Evolutionary conservation across 1,140 invertebrate genomes (phyloP), one percentile per base, ranked within the genome.

Genomic region (Zaprionus davidi): DNA sequence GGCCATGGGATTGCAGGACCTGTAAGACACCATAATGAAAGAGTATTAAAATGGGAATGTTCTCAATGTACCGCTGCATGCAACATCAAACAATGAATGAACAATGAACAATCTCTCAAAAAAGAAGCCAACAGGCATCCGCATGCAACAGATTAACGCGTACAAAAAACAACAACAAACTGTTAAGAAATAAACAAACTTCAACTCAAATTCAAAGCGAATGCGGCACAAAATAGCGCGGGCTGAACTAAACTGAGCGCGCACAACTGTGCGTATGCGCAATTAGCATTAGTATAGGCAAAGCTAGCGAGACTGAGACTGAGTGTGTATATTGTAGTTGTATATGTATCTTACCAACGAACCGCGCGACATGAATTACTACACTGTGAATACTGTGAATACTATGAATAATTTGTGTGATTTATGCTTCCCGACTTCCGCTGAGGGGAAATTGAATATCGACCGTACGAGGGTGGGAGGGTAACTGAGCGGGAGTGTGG

Each of bases 1-100:
- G 82, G 71, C 91, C 91, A 92, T 69, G 91, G 91, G 91, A 92
- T 73, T 79, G 91, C 88, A 86, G 79, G 44, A 81, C 78, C 91
- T 92, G 79, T 66, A 90, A 92, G 6, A 67, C 24, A 79, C 24
- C 71, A 51, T 63, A 11, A n/a, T 28, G 1, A 46, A 6, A 5
- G 22, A n/a, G 6, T 3, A 12, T 57, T 56, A 44, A 31, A 36
- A 64, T 22, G 57, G 20, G 46, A 63, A 55, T 44, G n/a, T 13
- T 17, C 6, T 2, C n/a, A 55, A 55, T 17, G 9, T 17, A 22
- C 5, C 7, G 20, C 20, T 36, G 46, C 59, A 58, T 73, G 67
- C 71, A 36, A 38, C 9, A 60, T 28, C 3, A n/a, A 76, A 65
- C 51, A 60, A 76, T 76, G 44, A 84, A 81, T n/a, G n/a, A 44